phyloP scores from a whole-genome alignment of 1,140 invertebrate species.

The Conopomorpha cramerella region DNA sequence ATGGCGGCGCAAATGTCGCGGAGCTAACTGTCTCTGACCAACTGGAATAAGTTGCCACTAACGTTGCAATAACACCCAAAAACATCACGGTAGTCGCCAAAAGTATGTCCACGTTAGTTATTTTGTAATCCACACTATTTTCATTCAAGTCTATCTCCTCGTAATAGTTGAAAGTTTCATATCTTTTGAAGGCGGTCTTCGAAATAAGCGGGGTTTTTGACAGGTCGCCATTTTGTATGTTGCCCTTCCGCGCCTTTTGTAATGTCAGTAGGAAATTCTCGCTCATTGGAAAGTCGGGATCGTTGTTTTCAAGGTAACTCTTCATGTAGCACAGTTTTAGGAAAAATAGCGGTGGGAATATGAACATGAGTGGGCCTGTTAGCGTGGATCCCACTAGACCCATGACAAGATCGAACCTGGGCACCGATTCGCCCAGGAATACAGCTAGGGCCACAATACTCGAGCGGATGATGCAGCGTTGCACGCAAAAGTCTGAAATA shows the following conservation, averaged over 20 bases:
- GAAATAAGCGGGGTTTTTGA: constrained; percentile 24
- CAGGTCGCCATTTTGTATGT: constrained; percentile 18
- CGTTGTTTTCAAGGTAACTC: constrained; percentile 16
- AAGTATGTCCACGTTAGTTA: constrained; percentile 39
- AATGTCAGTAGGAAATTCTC: constrained; percentile 16
- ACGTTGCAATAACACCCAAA: constrained; percentile 61
- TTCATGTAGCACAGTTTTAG: constrained; percentile 60
- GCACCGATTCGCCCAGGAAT: constrained; percentile 80
- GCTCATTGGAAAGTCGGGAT: constrained; percentile 2
- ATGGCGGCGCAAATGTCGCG: constrained; percentile 66
- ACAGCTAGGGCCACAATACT: constrained; percentile 72
- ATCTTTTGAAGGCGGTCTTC: constrained; percentile 18
- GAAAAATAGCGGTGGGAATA: constrained; percentile 86
- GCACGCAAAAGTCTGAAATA: constrained; percentile 77
- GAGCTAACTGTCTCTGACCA: constrained; percentile 62
- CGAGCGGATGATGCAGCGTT: constrained; percentile 75
- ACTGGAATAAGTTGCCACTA: constrained; percentile 66
- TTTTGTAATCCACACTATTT: constrained; percentile 14
- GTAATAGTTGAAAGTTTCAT: constrained; percentile 25
- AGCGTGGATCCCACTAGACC: constrained; percentile 83
- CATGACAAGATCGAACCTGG: constrained; percentile 88
- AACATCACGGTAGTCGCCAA: constrained; percentile 55
- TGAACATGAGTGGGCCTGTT: constrained; percentile 82
- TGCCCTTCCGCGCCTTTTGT: constrained; percentile 14
- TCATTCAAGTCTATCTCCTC: constrained; percentile 6